Base-by-base conservation (phyloP, 2,113 vertebrate species). In the Mungos mungo region DNA sequence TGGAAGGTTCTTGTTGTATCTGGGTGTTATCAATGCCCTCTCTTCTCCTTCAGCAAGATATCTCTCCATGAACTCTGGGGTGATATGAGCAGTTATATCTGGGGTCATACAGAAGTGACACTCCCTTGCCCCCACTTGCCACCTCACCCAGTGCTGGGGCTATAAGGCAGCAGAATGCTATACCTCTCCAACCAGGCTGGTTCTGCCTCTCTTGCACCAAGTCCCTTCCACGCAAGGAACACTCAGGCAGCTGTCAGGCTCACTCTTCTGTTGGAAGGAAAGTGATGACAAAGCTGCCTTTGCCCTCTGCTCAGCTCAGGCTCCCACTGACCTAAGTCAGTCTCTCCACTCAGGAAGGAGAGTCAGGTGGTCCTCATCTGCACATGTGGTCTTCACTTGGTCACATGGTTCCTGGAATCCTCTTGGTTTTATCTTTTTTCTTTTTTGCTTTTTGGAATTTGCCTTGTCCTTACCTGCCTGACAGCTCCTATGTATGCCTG, bases 391-490 rank as follows among this genome's bases (percentile, higher is more conserved):
- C 12, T 27, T 63, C 60, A 63, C 60, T 63, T 63, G 60, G 9
- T 11, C 25, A 63, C 25, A 11, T 63, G 25, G 60, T 76, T n/a
- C 21, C 47, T 74, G 18, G 19, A 69, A 4, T 57, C 19, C 41
- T 50, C 14, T 68, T 35, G 3, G 3, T 66, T 84, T 72, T 84
- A 19, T 91, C 33, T 38, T 54, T 81, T 52, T 54, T 81, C 15
- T 35, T 90, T 27, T 79, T 68, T 41, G 23, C 52, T 92, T 74
- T 87, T 96, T 80, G 29, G 92, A 86, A 52, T 77, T 86, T 71
- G 13, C 45, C 88, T 88, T 71, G 72, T 33, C 52, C 60, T 15
- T 21, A 68, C 63, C 38, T 97, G 84, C 45, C 83, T 66, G 27
- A n/a, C 60, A 66, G 29, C 71, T 60, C 60, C 31, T 7, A 25